These are phyloP conservation scores for Gavia stellata DNA, from an alignment of 2,113 vertebrate genomes.

Conservation along the genomic window DNA sequence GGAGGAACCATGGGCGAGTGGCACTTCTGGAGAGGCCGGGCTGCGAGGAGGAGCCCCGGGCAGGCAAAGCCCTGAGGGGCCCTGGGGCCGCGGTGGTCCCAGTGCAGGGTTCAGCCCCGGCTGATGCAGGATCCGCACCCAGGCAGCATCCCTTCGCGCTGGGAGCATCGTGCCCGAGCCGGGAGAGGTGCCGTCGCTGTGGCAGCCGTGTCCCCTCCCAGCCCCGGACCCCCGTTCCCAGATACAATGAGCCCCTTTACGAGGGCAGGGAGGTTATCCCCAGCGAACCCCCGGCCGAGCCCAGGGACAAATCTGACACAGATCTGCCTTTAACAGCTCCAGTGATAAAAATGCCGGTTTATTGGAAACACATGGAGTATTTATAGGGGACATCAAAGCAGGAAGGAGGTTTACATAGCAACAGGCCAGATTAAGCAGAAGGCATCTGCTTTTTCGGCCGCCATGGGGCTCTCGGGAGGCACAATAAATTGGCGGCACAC, in stretches of 20 bases:
- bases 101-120: fast-evolving
- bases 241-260: not conserved
- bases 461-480: conserved; percentile 23
- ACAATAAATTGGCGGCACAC: not conserved
- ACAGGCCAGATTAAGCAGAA: conserved; percentile 44
- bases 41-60: not conserved
- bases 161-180: fast-evolving
- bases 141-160: not conserved
- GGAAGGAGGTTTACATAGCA: conserved; percentile 55
- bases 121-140: not conserved
- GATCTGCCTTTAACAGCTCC: conserved; percentile 42
- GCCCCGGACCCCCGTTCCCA: not conserved
- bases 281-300: not conserved
- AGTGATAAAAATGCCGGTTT: conserved; percentile 32
- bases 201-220: not conserved
- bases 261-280: not conserved
- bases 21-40: not conserved
- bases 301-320: not conserved
- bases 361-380: conserved; percentile 66
- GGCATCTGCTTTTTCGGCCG: conserved; percentile 57
- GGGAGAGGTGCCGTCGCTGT: not conserved
- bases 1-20: fast-evolving
- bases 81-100: fast-evolving
- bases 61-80: not conserved
- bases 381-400: conserved; percentile 60